phyloP scores from a whole-genome alignment of 2,113 vertebrate genomes.

The Crotalus viridis region DNA sequence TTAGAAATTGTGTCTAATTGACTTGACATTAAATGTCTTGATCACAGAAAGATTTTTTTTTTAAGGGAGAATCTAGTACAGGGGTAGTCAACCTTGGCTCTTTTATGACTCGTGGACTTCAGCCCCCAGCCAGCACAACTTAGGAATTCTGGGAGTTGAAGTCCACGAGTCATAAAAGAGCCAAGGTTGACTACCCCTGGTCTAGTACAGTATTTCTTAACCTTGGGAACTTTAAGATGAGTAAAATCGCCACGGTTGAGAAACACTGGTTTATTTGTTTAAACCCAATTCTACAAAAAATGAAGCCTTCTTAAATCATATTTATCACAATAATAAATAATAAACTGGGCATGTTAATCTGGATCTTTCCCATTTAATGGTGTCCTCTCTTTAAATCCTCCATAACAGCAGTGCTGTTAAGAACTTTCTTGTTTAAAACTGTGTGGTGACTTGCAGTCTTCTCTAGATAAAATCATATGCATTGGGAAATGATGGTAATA shows the following conservation, averaged over 20 bases:
- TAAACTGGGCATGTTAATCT: background rate
- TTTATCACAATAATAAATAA: background rate
- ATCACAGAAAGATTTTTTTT: background rate
- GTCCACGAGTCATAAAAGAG: too few species aligned
- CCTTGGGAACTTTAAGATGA: background rate
- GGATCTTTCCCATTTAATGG: background rate
- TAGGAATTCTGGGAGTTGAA: too few species aligned
- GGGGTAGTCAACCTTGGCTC: too few species aligned
- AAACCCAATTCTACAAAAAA: background rate
- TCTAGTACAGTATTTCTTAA: background rate
- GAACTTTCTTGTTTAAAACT: slow-evolving; percentile 3
- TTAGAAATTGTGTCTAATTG: background rate
- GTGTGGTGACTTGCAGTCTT: slow-evolving; percentile 16
- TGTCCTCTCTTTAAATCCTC: background rate
- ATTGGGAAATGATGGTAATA: background rate
- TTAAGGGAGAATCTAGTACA: background rate
- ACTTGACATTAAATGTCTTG: slow-evolving; percentile 40
- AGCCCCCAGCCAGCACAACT: too few species aligned
- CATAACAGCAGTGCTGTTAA: background rate
- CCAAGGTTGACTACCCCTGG: too few species aligned
- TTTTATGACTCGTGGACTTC: too few species aligned
- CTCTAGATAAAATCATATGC: background rate
- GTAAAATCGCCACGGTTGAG: background rate
- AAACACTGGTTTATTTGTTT: background rate
- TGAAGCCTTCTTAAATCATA: background rate